A percentile compares a stretch with the other conserved stretches of the same genome.
These are phyloP conservation scores for Rhodophaea formosa DNA, from an alignment of 2,888 invertebrate genomes.

Conservation along the genomic window DNA sequence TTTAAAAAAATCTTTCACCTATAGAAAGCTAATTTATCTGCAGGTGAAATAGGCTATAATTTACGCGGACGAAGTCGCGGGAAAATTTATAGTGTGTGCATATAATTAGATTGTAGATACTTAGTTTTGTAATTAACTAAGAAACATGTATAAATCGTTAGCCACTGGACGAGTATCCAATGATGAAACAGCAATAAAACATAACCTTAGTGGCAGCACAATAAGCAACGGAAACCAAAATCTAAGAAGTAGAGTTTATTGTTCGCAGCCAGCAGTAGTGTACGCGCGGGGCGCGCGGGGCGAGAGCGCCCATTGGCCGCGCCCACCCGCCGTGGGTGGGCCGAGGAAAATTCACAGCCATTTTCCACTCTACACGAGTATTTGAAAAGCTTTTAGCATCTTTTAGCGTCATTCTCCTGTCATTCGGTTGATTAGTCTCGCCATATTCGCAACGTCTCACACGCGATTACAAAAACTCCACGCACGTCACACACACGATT, in stretches of 20 bases:
- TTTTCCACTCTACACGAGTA: conserved; percentile 52
- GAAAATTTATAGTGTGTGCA: no score
- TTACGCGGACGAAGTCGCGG: no score
- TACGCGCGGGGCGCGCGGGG: conserved; percentile 45
- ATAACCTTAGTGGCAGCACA: conserved; percentile 10
- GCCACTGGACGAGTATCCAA: neutral
- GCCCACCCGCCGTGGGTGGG: conserved; percentile 67
- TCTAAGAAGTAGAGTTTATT: conserved; percentile 36
- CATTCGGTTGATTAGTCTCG: conserved; percentile 54
- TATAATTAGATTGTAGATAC: no score
- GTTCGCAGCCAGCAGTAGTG: conserved; percentile 40
- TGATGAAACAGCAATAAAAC: neutral
- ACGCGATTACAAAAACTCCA: conserved; percentile 46
- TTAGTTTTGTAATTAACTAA: neutral
- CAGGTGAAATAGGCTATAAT: no score
- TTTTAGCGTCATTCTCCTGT: conserved; percentile 71
- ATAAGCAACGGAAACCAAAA: conserved; percentile 31
- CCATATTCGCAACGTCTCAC: conserved; percentile 44
- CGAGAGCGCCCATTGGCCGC: conserved; percentile 71
- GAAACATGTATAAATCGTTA: conserved; percentile 13
- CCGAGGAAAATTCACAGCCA: conserved; percentile 61
- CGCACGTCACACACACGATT: conserved; percentile 52
- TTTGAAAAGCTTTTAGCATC: conserved; percentile 77
- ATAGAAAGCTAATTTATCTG: no score
- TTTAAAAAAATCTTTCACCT: no score